Percentiles rank a stretch among this genome's conserved stretches.
Conservation (phyloP, 2,113 vertebrate species). For the Plecotus auritus region DNA sequence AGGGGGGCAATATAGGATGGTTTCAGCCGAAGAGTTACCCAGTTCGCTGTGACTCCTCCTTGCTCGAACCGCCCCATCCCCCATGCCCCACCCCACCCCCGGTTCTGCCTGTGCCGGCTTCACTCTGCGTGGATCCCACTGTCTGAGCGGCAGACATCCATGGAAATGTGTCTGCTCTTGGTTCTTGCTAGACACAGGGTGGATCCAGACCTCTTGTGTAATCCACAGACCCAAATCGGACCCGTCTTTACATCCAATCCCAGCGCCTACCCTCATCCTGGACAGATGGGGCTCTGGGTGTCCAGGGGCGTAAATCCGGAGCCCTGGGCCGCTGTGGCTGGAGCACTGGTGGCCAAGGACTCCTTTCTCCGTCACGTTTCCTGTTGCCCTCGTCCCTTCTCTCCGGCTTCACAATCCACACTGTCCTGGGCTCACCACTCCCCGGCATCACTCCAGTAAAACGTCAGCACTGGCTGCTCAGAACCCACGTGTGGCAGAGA, state of each 20-base stretch:
- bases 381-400: not conserved
- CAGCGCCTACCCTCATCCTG: not conserved
- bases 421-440: not conserved
- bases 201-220: not conserved
- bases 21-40: not conserved
- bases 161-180: not conserved
- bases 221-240: no score
- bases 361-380: not conserved
- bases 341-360: not conserved
- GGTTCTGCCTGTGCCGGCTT: not conserved
- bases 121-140: not conserved
- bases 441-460: not conserved
- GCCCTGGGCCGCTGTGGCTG: no score
- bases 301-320: not conserved
- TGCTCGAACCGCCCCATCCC: not conserved
- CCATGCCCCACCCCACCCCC: not conserved
- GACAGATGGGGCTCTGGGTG: not conserved
- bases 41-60: not conserved
- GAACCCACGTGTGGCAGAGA: rapidly evolving
- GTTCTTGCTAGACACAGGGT: not conserved
- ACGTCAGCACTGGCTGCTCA: not conserved
- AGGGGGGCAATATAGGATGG: rapidly evolving
- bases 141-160: not conserved
- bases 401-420: no score
- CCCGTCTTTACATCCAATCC: not conserved